Evolutionary conservation across 2,888 invertebrate genomes (phyloP).

Genomic region (Chloromyia formosa): DNA sequence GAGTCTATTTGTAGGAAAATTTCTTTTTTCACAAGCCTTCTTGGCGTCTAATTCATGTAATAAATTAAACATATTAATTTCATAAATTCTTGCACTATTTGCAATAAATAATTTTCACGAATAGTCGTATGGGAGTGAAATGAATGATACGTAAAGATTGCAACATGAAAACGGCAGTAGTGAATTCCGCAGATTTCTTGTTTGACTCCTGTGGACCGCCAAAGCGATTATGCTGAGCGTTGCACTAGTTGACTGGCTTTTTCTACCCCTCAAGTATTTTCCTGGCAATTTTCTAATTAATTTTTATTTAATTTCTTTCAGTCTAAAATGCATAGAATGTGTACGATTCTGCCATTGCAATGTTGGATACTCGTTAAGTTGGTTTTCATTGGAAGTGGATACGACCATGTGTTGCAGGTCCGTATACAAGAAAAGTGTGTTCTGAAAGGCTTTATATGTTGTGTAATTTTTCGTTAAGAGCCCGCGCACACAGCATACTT

Average conservation of each 20-base stretch:
- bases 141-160: slow-evolving; percentile 12
- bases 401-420: too few species aligned
- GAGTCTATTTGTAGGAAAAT: slow-evolving; percentile 5
- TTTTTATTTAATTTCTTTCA: slow-evolving; percentile 31
- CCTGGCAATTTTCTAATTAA: slow-evolving; percentile 36
- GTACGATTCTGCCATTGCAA: not conserved
- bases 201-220: not conserved
- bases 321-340: not conserved
- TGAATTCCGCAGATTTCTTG: slow-evolving; percentile 12
- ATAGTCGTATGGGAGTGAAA: not conserved
- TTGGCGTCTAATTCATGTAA: not conserved
- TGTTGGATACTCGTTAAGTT: too few species aligned
- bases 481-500: too few species aligned
- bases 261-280: slow-evolving; percentile 5
- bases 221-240: not conserved
- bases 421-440: too few species aligned
- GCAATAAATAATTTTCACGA: not conserved
- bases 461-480: too few species aligned
- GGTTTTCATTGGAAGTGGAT: too few species aligned
- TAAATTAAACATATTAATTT: slow-evolving; percentile 29
- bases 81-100: slow-evolving; percentile 5
- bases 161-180: not conserved
- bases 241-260: not conserved
- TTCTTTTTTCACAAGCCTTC: not conserved
- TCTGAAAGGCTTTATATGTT: too few species aligned